Percentiles rank a stretch among this genome's conserved stretches.
Conservation (phyloP, 2,888 invertebrate species). For the Reticulitermes lucifugus region DNA sequence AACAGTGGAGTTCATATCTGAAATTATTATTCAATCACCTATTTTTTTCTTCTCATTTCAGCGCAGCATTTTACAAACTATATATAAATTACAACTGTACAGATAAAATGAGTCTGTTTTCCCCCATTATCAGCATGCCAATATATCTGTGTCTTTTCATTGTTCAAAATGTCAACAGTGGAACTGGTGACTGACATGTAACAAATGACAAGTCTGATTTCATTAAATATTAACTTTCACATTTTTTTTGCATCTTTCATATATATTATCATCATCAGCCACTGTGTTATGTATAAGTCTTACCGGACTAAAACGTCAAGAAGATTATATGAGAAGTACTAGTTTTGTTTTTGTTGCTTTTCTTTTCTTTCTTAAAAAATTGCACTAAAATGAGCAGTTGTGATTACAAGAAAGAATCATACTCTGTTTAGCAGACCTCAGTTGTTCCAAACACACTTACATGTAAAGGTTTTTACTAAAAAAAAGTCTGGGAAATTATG, state of each 20-base stretch:
- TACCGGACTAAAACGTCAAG: conserved; percentile 53
- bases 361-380: conserved; percentile 48
- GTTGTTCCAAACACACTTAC: background rate
- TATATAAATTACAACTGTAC: conserved; percentile 32
- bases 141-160: conserved; percentile 45
- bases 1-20: background rate
- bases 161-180: conserved; percentile 53
- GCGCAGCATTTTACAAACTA: conserved; percentile 29
- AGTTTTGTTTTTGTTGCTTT: conserved; percentile 38
- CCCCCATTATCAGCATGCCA: conserved; percentile 31
- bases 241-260: conserved; percentile 16
- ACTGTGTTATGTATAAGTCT: conserved; percentile 41
- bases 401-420: conserved; percentile 21
- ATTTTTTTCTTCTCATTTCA: background rate
- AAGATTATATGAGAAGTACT: conserved; percentile 50
- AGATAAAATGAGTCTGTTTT: conserved; percentile 39
- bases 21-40: background rate
- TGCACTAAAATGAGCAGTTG: conserved; percentile 52
- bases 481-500: conserved; percentile 14
- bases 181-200: conserved; percentile 13
- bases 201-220: conserved; percentile 18
- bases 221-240: conserved; percentile 44
- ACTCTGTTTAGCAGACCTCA: conserved; percentile 26
- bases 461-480: conserved; percentile 19
- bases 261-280: conserved; percentile 5